These are phyloP conservation scores for Lepidochrysops patricia DNA, from an alignment of 2,888 invertebrate genomes.

Conservation along the genomic window DNA sequence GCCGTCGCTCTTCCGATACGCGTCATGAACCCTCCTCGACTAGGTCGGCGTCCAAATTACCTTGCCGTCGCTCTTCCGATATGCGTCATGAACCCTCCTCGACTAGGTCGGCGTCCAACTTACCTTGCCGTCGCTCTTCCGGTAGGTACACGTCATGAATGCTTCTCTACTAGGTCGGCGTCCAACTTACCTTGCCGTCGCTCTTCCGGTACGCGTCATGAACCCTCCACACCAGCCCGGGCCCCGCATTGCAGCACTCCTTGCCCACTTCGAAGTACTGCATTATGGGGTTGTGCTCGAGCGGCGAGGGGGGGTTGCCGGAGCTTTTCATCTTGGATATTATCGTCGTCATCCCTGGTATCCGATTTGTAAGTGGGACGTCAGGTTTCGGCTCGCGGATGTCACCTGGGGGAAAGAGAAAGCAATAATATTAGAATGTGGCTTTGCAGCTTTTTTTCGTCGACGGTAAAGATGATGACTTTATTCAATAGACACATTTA, in stretches of 20 bases:
- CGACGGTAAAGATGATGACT: too few species aligned
- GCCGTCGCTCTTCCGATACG: too few species aligned
- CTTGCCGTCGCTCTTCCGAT: too few species aligned
- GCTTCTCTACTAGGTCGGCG: neutral
- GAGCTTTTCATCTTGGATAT: slow-evolving; percentile 37
- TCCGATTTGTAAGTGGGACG: slow-evolving; percentile 25
- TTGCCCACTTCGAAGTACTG: slow-evolving; percentile 91
- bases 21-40: too few species aligned
- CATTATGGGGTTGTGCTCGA: slow-evolving; percentile 87
- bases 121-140: neutral
- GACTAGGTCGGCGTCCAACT: too few species aligned
- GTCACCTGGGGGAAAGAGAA: too few species aligned
- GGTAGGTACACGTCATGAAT: too few species aligned
- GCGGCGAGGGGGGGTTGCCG: slow-evolving; percentile 32
- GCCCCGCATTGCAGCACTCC: slow-evolving; percentile 86
- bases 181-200: slow-evolving; percentile 89
- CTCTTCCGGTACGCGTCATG: slow-evolving; percentile 91
- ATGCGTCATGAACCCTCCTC: too few species aligned
- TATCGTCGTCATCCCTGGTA: slow-evolving; percentile 42
- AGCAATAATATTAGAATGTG: too few species aligned
- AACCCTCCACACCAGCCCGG: slow-evolving; percentile 93
- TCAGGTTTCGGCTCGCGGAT: slow-evolving; percentile 25
- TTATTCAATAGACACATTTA: too few species aligned
- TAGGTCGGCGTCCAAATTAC: too few species aligned
- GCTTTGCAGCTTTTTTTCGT: too few species aligned